A percentile compares a stretch with the other conserved stretches of the same genome.
Conservation (phyloP, 2,888 invertebrate species). For the Tanytarsus gracilentus region DNA sequence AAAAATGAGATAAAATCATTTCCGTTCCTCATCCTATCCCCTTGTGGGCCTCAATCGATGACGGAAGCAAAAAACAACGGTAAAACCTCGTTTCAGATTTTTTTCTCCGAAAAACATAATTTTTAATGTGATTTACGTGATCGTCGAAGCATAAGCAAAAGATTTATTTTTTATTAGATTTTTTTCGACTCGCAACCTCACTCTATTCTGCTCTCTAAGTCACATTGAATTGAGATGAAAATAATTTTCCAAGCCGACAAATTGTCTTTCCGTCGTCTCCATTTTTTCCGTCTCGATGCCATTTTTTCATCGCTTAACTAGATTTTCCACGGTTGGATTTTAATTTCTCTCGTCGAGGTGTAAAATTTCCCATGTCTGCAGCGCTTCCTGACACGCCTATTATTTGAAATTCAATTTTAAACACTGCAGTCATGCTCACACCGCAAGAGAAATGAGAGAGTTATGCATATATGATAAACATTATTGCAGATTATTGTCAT, state of each 20-base stretch:
- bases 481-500: background rate
- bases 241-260: background rate
- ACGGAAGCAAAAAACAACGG: background rate
- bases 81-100: background rate
- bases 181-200: background rate
- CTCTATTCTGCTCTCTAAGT: background rate
- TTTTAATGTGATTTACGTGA: background rate
- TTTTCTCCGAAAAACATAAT: background rate
- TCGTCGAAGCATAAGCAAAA: background rate
- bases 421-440: background rate
- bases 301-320: background rate
- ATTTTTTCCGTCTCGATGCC: background rate
- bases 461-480: too few species aligned
- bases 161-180: background rate
- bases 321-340: background rate
- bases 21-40: too few species aligned
- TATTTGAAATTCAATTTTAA: constrained; percentile 6
- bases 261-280: background rate
- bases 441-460: too few species aligned
- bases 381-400: constrained; percentile 14
- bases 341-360: background rate
- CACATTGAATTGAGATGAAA: background rate
- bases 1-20: too few species aligned
- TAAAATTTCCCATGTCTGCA: background rate
- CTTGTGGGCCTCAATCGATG: too few species aligned